A percentile compares a stretch with the other conserved stretches of the same genome.
Evolutionary conservation across 2,888 invertebrate species (phyloP).

Genomic region (Boloria selene): DNA sequence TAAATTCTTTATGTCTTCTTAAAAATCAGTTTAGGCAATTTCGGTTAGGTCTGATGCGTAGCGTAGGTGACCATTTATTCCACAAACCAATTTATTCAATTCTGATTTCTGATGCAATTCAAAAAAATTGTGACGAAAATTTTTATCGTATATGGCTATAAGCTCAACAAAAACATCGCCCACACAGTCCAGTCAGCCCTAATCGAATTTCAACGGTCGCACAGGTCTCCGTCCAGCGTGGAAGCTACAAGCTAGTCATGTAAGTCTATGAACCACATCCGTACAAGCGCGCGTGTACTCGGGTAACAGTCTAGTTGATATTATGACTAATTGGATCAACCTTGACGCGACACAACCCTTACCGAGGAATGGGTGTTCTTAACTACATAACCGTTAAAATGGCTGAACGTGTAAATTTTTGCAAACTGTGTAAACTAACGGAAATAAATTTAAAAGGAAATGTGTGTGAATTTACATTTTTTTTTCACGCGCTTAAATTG

Average conservation of each 20-base stretch:
- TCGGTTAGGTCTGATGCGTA: no score
- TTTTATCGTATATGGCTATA: no score
- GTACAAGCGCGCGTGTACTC: constrained; percentile 33
- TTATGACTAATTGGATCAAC: constrained; percentile 79
- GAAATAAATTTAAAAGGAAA: not conserved
- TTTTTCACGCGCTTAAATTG: not conserved
- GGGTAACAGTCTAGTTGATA: constrained; percentile 47
- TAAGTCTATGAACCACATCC: constrained; percentile 24
- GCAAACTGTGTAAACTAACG: not conserved
- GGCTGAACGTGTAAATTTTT: constrained; percentile 7
- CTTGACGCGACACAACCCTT: constrained; percentile 59
- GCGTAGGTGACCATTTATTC: no score
- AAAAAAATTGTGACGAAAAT: no score
- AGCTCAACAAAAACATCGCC: constrained; percentile 6
- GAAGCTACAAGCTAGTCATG: constrained; percentile 17
- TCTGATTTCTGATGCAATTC: no score
- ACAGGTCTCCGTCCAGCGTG: constrained; percentile 6
- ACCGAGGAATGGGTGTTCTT: constrained; percentile 1
- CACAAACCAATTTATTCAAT: no score
- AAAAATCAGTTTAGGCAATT: no score
- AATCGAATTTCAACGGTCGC: constrained; percentile 12
- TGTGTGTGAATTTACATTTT: not conserved
- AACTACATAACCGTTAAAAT: constrained; percentile 6
- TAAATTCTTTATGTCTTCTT: no score
- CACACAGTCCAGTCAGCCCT: constrained; percentile 4